Percentiles rank a stretch among this genome's conserved stretches.
phyloP scores from a whole-genome alignment of 1,140 invertebrate genomes.

The Polypedilum pembai region DNA sequence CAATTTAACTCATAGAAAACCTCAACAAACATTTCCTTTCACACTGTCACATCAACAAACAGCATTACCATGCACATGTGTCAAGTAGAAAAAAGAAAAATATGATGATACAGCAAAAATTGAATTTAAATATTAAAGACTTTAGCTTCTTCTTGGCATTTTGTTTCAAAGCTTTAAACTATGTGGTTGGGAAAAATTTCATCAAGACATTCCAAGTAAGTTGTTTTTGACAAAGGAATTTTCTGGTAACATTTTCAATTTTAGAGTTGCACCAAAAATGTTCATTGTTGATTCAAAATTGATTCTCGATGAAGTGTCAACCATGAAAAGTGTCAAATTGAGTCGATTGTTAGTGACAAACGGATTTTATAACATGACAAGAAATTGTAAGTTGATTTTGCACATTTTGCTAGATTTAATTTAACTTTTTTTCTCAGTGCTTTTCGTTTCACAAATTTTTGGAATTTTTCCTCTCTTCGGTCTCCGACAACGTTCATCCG shows the following conservation, averaged over 20 bases:
- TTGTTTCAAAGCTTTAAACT: neutral
- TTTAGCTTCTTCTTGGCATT: neutral
- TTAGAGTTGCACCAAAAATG: conserved; percentile 1
- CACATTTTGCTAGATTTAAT: neutral
- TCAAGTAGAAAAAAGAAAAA: neutral
- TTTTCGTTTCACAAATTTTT: conserved; percentile 15
- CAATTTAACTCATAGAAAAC: no score
- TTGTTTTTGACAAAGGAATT: no score
- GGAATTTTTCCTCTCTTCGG: neutral
- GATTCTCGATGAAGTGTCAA: neutral
- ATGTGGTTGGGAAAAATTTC: neutral
- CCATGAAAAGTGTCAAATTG: neutral
- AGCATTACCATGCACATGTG: no score
- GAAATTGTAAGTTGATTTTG: neutral
- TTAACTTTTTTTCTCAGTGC: neutral
- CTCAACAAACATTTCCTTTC: no score
- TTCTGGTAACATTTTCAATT: neutral
- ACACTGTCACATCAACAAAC: no score
- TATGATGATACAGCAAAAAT: conserved; percentile 1
- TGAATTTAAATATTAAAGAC: neutral
- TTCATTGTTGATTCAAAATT: neutral
- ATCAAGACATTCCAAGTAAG: neutral
- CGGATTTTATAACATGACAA: neutral
- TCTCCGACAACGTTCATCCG: neutral
- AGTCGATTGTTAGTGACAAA: neutral